A percentile compares a stretch with the other conserved stretches of the same genome.
Conservation (phyloP, 2,797 vertebrate species). For the Sandelia bainsii region DNA sequence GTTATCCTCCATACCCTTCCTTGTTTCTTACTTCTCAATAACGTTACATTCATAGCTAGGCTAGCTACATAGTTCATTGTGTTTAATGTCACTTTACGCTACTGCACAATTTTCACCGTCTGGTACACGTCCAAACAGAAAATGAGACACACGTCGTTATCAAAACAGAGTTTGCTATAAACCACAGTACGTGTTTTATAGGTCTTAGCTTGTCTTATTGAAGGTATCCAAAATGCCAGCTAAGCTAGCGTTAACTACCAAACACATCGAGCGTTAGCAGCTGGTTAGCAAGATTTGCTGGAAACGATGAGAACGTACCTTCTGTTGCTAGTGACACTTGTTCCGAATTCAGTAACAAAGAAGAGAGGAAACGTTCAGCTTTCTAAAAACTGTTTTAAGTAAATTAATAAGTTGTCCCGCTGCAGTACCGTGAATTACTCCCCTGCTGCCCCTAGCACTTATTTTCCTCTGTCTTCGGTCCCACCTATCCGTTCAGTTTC, state of each 20-base stretch:
- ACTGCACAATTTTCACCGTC: neutral
- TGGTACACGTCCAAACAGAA: neutral
- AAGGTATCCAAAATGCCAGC: constrained; percentile 35
- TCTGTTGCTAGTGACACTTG: constrained; percentile 72
- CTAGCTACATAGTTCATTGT: constrained; percentile 25
- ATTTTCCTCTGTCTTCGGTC: constrained; percentile 60
- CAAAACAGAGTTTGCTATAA: neutral
- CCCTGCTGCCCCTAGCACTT: constrained; percentile 44
- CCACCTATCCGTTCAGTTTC: constrained; percentile 72
- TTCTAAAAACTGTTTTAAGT: constrained; percentile 4
- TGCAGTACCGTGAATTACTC: constrained; percentile 39
- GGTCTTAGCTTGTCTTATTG: constrained; percentile 12
- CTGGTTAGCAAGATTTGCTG: constrained; percentile 71
- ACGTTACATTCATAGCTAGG: constrained; percentile 14
- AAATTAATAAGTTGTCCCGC: neutral
- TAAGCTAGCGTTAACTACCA: constrained; percentile 54
- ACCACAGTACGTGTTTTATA: neutral
- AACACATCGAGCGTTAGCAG: constrained; percentile 65
- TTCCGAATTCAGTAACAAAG: constrained; percentile 39
- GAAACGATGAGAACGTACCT: constrained; percentile 76
- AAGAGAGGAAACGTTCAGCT: constrained; percentile 8
- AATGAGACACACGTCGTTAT: neutral
- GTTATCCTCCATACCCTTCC: neutral
- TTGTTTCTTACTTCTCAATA: neutral
- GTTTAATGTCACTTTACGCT: constrained; percentile 35